Conservation (phyloP, 2,113 vertebrate genomes). For the Noturus placidus region DNA sequence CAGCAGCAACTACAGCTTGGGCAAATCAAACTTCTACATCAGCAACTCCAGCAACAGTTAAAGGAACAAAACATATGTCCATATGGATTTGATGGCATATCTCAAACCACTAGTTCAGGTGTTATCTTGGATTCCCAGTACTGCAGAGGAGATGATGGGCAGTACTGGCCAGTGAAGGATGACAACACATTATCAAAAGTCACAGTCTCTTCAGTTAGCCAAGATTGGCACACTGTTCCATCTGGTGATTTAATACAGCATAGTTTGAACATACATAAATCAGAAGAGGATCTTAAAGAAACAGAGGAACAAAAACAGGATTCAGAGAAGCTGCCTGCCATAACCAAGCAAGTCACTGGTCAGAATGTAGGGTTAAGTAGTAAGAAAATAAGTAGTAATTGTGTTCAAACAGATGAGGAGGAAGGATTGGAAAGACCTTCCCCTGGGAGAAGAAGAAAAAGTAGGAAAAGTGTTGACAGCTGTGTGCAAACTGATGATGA, state of each 20-base stretch:
- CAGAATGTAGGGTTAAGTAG: constrained; percentile 71
- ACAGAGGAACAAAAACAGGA: constrained; percentile 76
- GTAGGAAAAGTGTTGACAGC: constrained; percentile 87
- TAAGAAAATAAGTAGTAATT: constrained; percentile 89
- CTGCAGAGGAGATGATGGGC: constrained; percentile 78
- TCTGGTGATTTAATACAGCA: constrained; percentile 78
- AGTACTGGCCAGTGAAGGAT: constrained; percentile 90
- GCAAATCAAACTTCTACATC: constrained; percentile 94
- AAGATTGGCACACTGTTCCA: constrained; percentile 78
- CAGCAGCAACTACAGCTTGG: constrained; percentile 93
- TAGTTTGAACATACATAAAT: constrained; percentile 73
- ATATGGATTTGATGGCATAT: constrained; percentile 75
- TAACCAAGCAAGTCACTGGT: constrained; percentile 77
- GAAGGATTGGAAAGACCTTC: constrained; percentile 84
- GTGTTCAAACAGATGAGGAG: constrained; percentile 97
- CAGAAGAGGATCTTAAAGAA: constrained; percentile 80
- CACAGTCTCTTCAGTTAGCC: constrained; percentile 71
- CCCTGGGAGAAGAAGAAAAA: constrained; percentile 80
- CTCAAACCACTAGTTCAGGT: constrained; percentile 77
- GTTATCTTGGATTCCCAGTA: constrained; percentile 89
- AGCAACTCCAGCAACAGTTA: constrained; percentile 92
- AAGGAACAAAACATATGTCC: constrained; percentile 91
- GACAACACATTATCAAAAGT: constrained; percentile 73
- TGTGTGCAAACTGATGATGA: constrained; percentile 95
- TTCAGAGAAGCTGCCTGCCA: constrained; percentile 77